These are phyloP conservation scores for Chascanopsetta lugubris DNA, from an alignment of 2,113 vertebrate species.

Conservation along the genomic window DNA sequence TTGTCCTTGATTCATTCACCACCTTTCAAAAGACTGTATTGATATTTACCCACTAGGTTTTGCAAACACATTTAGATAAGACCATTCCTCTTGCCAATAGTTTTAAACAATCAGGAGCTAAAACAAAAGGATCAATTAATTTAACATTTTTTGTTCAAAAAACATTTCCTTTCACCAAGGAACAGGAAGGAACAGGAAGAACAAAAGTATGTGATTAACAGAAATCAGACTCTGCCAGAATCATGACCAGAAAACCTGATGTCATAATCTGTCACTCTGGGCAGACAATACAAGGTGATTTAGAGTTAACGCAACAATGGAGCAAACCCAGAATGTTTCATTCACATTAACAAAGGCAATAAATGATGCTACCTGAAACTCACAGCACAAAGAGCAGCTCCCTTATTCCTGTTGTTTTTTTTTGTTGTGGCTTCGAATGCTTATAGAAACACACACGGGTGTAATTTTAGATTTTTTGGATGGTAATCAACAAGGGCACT, in stretches of 20 bases:
- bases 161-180: neutral
- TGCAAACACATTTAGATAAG: no score
- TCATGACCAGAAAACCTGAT: neutral
- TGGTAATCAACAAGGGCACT: neutral
- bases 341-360: neutral
- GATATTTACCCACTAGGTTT: no score
- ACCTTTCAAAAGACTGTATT: no score
- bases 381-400: neutral
- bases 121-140: no score
- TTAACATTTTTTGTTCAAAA: no score
- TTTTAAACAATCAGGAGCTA: no score
- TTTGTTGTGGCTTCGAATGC: neutral
- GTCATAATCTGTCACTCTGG: neutral
- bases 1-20: no score
- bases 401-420: neutral
- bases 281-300: neutral
- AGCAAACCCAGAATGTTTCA: neutral
- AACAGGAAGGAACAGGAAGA: neutral
- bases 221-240: neutral
- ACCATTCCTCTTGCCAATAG: no score
- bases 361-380: conserved; percentile 4
- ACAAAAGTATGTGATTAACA: neutral
- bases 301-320: neutral
- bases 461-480: neutral
- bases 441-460: neutral